Evolutionary conservation across 2,113 vertebrate species (phyloP).

Genomic region (Cynocephalus volans): DNA sequence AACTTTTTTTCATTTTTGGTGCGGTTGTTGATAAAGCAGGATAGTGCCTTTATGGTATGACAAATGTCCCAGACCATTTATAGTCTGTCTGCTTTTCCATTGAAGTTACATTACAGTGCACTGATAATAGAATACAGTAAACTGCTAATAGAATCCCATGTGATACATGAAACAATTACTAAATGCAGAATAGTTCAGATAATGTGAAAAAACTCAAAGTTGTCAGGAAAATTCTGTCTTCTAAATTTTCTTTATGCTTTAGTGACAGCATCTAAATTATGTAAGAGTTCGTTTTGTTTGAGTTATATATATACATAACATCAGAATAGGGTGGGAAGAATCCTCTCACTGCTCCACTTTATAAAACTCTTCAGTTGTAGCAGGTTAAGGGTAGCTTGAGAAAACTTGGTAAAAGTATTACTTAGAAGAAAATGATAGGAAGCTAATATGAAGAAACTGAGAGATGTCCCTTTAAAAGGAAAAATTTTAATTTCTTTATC

Average conservation of each 20-base stretch:
- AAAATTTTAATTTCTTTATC: not conserved
- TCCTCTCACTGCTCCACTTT: not conserved
- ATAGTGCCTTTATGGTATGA: not conserved
- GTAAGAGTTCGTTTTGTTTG: slow-evolving; percentile 16
- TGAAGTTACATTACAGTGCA: not conserved
- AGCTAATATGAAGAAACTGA: not conserved
- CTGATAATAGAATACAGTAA: not conserved
- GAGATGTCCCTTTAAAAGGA: not conserved
- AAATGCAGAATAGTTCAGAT: not conserved
- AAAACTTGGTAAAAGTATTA: not conserved
- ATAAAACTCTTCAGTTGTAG: not conserved
- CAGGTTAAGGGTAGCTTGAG: not conserved
- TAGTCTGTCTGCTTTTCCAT: not conserved
- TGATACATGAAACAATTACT: not conserved
- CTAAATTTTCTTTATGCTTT: slow-evolving; percentile 26
- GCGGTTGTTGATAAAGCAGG: slow-evolving; percentile 47
- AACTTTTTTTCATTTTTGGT: slow-evolving; percentile 37
- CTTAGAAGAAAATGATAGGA: not conserved
- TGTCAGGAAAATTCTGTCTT: not conserved
- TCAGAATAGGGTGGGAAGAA: not conserved
- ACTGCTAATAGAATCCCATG: not conserved
- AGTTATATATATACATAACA: not conserved
- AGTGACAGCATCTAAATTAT: not conserved
- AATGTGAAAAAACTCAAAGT: not conserved
- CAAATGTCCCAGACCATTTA: slow-evolving; percentile 33